Percentiles rank a stretch among this genome's conserved stretches.
phyloP scores from a whole-genome alignment of 64 coral and sea anemone genomes.

The Porites australiensis region DNA sequence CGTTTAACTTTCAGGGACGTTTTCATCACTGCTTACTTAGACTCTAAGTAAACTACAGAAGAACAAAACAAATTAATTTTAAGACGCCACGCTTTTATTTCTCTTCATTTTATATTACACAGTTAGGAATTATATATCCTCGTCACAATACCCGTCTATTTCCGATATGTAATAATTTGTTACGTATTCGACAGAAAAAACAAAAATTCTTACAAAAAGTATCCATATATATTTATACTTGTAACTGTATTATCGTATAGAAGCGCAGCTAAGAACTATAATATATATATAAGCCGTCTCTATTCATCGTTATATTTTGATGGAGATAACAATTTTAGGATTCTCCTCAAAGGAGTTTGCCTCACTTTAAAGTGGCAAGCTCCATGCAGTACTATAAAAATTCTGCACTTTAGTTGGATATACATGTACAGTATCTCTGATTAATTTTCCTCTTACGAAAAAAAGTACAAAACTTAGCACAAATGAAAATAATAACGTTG shows the following conservation, averaged over 20 bases:
- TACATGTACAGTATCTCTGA: background rate
- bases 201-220: constrained; percentile 15
- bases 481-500: constrained; percentile 20
- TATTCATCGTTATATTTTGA: background rate
- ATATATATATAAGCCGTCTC: background rate
- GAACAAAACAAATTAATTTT: background rate
- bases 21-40: background rate
- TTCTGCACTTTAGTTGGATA: background rate
- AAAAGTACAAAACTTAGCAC: constrained; percentile 12
- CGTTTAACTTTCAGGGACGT: background rate
- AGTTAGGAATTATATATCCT: constrained; percentile 31
- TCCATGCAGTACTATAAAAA: background rate
- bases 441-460: background rate
- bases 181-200: constrained; percentile 21
- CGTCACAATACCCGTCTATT: constrained; percentile 25
- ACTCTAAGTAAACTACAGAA: background rate
- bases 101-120: constrained; percentile 37
- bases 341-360: background rate
- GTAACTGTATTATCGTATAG: background rate
- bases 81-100: constrained; percentile 36
- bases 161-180: constrained; percentile 37
- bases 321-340: background rate
- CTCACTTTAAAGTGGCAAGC: background rate
- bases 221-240: background rate
- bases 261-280: too few relatives aligned